Evolutionary conservation across 2,888 invertebrate species (phyloP).

Genomic region (Eupeodes luniger): DNA sequence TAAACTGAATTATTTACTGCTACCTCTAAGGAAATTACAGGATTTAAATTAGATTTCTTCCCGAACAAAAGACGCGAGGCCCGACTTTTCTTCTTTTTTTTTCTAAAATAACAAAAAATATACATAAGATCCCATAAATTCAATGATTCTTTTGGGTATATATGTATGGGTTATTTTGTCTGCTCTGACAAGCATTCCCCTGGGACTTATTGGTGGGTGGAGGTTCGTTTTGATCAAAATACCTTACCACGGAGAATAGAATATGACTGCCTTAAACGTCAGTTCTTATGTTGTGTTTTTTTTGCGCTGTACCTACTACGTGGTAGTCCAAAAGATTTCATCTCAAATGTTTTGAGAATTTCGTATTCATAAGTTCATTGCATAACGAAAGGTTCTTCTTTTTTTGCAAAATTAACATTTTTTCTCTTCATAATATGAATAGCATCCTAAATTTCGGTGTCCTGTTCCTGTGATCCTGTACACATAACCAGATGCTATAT

Average conservation of each 20-base stretch:
- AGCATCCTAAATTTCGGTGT: neutral
- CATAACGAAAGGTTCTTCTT: conserved; percentile 37
- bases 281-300: neutral
- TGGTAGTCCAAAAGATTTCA: conserved; percentile 38
- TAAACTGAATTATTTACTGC: conserved; percentile 50
- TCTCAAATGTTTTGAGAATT: conserved; percentile 44
- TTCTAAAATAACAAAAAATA: conserved; percentile 4
- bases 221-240: conserved; percentile 31
- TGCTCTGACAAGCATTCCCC: neutral
- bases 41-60: conserved; percentile 64
- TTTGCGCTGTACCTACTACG: conserved; percentile 8
- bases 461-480: no score
- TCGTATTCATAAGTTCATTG: conserved; percentile 66
- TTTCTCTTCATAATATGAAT: neutral
- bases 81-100: neutral
- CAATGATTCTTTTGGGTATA: conserved; percentile 44
- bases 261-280: neutral
- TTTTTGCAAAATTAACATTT: conserved; percentile 53
- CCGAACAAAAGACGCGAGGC: conserved; percentile 40
- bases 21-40: conserved; percentile 51
- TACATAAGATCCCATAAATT: conserved; percentile 58
- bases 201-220: neutral
- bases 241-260: conserved; percentile 5
- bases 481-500: conserved; percentile 1
- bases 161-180: neutral